A percentile compares a stretch with the other conserved stretches of the same genome.
Evolutionary conservation across 2,888 invertebrate species (phyloP).

Genomic region (Epinotia nisella): DNA sequence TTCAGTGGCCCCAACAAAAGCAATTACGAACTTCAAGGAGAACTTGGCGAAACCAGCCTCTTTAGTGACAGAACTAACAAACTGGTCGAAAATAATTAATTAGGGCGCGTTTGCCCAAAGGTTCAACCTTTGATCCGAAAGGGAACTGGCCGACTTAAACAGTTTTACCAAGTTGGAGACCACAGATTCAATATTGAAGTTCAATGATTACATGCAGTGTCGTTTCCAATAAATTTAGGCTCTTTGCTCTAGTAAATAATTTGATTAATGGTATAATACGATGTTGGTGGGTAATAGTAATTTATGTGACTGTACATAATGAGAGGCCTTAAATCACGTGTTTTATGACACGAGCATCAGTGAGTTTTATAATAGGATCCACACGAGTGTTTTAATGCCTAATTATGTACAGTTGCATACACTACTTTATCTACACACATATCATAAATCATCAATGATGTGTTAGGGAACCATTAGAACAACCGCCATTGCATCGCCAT

Average conservation of each 20-base stretch:
- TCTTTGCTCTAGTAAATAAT: not conserved
- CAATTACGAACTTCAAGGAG: conserved; percentile 35
- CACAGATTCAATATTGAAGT: conserved; percentile 33
- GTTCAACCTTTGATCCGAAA: conserved; percentile 36
- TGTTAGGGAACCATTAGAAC: too few relatives aligned
- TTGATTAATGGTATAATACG: not conserved
- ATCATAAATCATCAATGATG: too few relatives aligned
- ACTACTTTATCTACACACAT: too few relatives aligned
- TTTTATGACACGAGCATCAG: too few relatives aligned
- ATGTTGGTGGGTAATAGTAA: not conserved
- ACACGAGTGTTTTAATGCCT: too few relatives aligned
- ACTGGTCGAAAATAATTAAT: conserved; percentile 37
- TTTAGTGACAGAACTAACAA: conserved; percentile 37
- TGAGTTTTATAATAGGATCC: too few relatives aligned
- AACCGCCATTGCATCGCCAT: too few relatives aligned
- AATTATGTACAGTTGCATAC: too few relatives aligned
- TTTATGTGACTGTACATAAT: too few relatives aligned
- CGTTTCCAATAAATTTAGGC: conserved; percentile 13
- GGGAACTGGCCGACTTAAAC: conserved; percentile 2
- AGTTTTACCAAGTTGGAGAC: conserved; percentile 32
- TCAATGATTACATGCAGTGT: conserved; percentile 11
- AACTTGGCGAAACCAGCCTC: conserved; percentile 16
- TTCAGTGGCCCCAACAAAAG: conserved; percentile 36
- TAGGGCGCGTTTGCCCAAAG: conserved; percentile 24
- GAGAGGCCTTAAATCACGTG: too few relatives aligned